These are phyloP conservation scores for Xerus rutilus DNA, from an alignment of 2,797 vertebrate species.

Conservation along the genomic window DNA sequence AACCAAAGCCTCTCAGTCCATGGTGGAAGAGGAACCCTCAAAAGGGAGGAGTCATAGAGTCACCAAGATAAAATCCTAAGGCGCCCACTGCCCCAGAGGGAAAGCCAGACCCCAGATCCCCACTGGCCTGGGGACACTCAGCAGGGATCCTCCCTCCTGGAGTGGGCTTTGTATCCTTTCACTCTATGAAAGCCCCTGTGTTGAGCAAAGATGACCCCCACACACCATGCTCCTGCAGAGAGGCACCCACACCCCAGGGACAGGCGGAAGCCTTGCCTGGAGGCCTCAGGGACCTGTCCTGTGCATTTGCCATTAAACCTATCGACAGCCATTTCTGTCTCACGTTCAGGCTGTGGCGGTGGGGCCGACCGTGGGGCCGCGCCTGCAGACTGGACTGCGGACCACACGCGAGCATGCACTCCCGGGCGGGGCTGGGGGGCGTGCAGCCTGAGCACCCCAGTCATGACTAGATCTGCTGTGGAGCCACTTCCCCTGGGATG, in stretches of 20 bases:
- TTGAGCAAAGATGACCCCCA: not conserved
- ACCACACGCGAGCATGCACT: not conserved
- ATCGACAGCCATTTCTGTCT: slow-evolving; percentile 35
- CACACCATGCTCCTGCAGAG: not conserved
- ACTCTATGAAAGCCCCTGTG: not conserved
- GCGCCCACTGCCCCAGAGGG: fast-evolving
- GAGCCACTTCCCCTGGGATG: not conserved
- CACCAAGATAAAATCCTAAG: not conserved
- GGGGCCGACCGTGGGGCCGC: not conserved
- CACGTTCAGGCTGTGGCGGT: slow-evolving; percentile 6
- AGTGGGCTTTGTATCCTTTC: not conserved
- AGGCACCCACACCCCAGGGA: not conserved
- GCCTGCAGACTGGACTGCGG: not conserved
- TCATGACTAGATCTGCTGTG: fast-evolving
- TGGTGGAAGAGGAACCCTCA: not conserved
- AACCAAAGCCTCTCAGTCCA: not conserved
- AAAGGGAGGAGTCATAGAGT: not conserved
- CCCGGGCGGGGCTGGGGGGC: not conserved
- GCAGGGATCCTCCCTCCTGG: not conserved
- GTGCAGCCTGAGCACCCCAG: fast-evolving
- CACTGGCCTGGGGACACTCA: not conserved
- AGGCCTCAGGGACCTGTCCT: fast-evolving
- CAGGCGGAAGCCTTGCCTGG: not conserved
- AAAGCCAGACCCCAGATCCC: not conserved
- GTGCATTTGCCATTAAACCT: not conserved